Evolutionary conservation across 2,888 invertebrate species (phyloP), one percentile per base, ranked within the genome.

Genomic region (Zygogramma bicolorata): DNA sequence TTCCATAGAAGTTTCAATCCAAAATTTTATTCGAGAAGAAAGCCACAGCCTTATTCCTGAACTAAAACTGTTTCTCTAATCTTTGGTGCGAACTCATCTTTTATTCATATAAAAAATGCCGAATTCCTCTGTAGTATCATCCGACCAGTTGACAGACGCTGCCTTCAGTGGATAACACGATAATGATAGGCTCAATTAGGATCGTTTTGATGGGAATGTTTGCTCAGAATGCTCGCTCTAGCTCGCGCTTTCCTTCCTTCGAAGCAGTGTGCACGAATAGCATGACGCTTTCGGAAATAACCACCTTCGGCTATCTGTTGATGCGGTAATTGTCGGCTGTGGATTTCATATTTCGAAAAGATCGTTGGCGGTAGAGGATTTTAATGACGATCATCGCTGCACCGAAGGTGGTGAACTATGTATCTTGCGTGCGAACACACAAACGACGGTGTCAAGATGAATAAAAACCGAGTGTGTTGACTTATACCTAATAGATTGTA

Each of bases 171-270:
- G 76, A 79, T 83, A 85, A 87, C 85, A 86, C 81, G 86, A 86
- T 87, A 87, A 86, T 86, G 86, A 86, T 86, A 86, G 84, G 82
- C 81, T 83, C 84, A 86, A 86, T 86, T 86, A 86, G 84, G 80
- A 77, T 78, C 77, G 81, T 83, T 83, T 83, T 83, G 85, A 85
- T 83, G 85, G 83, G 84, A 83, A 83, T 86, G 84, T 86, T 86
- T 86, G 82, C 82, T 85, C 84, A 84, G 82, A 84, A 78, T 67
- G 75, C 76, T 78, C 61, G 42, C 13, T 53, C 25, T 18, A 25
- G 83, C 83, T 84, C 82, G 82, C 80, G 83, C 75, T 70, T 77
- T 65, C 20, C 2, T 46, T 46, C 8, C 8, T 8, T 46, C 46
- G 3, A 8, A 66, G 58, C 18, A 27, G 22, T 40, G 29, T n/a